These are phyloP conservation scores for Cantharis nigra DNA, from an alignment of 2,888 invertebrate genomes.

Conservation along the genomic window DNA sequence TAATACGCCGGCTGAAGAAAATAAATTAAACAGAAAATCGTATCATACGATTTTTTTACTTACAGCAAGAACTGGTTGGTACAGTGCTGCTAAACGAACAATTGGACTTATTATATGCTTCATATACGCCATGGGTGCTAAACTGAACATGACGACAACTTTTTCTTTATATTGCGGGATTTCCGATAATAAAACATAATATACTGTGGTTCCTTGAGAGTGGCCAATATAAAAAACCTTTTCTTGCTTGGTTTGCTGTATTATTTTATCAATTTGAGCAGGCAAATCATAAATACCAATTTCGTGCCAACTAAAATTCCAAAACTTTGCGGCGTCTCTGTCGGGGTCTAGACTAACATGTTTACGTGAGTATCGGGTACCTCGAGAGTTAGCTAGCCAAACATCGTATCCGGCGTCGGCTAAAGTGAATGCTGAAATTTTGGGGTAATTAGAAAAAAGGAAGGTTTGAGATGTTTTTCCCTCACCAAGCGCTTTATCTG, in stretches of 20 bases:
- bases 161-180: conserved; percentile 18
- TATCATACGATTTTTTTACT: not conserved
- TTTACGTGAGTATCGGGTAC: conserved; percentile 61
- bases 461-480: not conserved
- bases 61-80: not conserved
- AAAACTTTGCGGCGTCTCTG: conserved; percentile 28
- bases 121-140: conserved; percentile 68
- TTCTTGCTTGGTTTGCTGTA: conserved; percentile 40
- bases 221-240: conserved; percentile 27
- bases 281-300: conserved; percentile 78
- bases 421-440: conserved; percentile 56
- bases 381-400: conserved; percentile 66
- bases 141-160: conserved; percentile 66
- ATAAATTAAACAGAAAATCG: not conserved
- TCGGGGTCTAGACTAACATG: conserved; percentile 51
- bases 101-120: conserved; percentile 20
- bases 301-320: conserved; percentile 72
- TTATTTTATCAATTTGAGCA: conserved; percentile 72
- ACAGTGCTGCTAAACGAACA: not conserved
- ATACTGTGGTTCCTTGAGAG: conserved; percentile 21
- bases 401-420: conserved; percentile 55
- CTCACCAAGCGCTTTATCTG: not conserved
- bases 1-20: not conserved
- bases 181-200: conserved; percentile 11
- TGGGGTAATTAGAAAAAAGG: conserved; percentile 28